Evolutionary conservation across 1,140 invertebrate species (phyloP), one percentile per base, ranked within the genome.

Genomic region (Zaprionus davidi): DNA sequence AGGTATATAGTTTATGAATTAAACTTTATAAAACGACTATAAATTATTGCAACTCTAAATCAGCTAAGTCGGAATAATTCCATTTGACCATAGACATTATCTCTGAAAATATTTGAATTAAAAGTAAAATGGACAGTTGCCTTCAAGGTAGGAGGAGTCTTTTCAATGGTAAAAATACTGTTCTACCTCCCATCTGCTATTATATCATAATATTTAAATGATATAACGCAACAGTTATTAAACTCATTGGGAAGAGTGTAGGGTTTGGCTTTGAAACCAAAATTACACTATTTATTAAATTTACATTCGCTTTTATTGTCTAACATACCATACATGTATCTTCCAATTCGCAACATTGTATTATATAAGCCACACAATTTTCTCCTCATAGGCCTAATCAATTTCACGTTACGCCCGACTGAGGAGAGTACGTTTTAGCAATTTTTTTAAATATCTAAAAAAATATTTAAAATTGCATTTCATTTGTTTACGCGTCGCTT

Each of bases 391-490:
- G 20, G 53, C 26, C 28, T 36, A 51, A 60, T 44, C 31, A 73
- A 53, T 41, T 44, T 56, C 6, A 2, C 36, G 24, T 62, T 49
- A 62, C 41, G 17, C n/a, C 63, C 38, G 1, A 12, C 46, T n/a
- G 11, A 46, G 12, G 13, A 34, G 31, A 11, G 3, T 34, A 34
- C 2, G 13, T 28, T 31, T 64, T 51, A 24, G 22, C 15, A 44
- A 62, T 57, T 62, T 60, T 44, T 57, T 46, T 55, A 51, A 63
- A 79, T 79, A 59, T 24, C 53, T 28, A 58, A 60, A 53, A 53
- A 65, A 46, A 17, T 71, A 62, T 64, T 81, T 70, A 73, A 84
- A 80, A 83, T 69, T 83, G 56, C 77, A 83, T 81, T 80, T 83
- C 72, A 72, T 80, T 80, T 81, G 60, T 56, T 81, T 76, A 60